phyloP scores from a whole-genome alignment of 2,888 invertebrate genomes.

The Hypomecis atomaria region DNA sequence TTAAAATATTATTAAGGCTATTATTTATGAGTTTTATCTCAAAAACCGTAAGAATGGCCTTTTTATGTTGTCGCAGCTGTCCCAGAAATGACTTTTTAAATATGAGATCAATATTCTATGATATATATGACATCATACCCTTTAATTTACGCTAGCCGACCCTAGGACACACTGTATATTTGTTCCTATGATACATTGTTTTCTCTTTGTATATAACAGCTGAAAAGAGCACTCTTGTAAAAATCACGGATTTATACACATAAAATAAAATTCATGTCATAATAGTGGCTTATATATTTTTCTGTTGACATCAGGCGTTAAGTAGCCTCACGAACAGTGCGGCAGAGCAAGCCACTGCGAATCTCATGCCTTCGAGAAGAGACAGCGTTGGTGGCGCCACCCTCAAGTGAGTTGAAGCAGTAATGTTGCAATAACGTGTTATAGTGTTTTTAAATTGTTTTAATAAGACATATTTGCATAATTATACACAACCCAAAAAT shows the following conservation, averaged over 20 bases:
- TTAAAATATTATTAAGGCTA: too few species aligned
- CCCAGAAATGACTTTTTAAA: too few species aligned
- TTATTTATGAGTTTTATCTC: too few species aligned
- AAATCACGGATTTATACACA: slow-evolving; percentile 8
- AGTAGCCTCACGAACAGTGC: slow-evolving; percentile 90
- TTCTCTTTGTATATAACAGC: slow-evolving; percentile 27
- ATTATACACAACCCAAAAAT: too few species aligned
- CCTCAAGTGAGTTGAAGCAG: slow-evolving; percentile 83
- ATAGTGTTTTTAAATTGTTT: too few species aligned
- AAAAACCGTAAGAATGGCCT: too few species aligned
- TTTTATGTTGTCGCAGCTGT: too few species aligned
- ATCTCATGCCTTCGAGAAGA: slow-evolving; percentile 87
- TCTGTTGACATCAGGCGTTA: slow-evolving; percentile 85
- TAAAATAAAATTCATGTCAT: background rate
- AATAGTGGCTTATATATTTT: slow-evolving; percentile 3
- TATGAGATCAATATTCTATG: too few species aligned
- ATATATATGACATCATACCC: too few species aligned
- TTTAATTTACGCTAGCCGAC: too few species aligned
- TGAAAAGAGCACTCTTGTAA: slow-evolving; percentile 27
- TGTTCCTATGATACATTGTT: slow-evolving; percentile 10
- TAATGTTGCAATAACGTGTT: too few species aligned
- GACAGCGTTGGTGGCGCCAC: slow-evolving; percentile 87
- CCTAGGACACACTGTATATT: background rate
- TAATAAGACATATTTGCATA: too few species aligned
- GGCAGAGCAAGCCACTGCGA: slow-evolving; percentile 80